Base-by-base conservation (phyloP, 2,113 vertebrate species). In the Synodontis membranacea region DNA sequence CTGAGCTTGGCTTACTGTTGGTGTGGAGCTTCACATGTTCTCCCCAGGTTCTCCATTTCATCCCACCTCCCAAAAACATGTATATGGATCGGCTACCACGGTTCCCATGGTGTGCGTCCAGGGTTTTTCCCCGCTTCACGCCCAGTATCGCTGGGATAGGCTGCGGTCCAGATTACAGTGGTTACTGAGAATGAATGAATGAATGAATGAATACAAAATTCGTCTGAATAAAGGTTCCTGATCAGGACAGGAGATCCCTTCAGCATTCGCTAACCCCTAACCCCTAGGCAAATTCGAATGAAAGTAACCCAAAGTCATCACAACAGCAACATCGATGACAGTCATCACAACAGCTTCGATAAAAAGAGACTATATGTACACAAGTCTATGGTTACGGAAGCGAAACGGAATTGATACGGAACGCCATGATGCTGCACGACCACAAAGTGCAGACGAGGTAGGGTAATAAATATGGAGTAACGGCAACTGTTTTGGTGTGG, bases 401-500 rank as follows among this genome's bases (percentile, higher is more conserved):
- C 19, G 56, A 39, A 80, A 52, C 7, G 34, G 9, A 37, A 37
- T 5, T 23, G 50, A 54, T 54, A 37, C 14, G 6, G 50, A 79
- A 64, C 39, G 6, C 52, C 6, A 80, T 12, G 58, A 80, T 7
- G 11, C 78, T 8, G 31, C 42, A 28, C 15, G 66, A 68, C 34
- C 34, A 68, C 66, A 68, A 39, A 72, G 37, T 64, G 25, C n/a
- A 72, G 17, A 64, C 23, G 44, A 28, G 5, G 31, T 54, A 42
- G 31, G 42, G 42, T n/a, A 74, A 87, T 28, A 39, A 25, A 83
- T 79, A 82, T 31, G 46, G 50, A 81, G 25, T 12, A 86, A 66
- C 42, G 54, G 78, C 56, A 82, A 62, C 78, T 84, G 86, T 66
- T 89, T 44, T 34, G 83, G 46, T 78, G 39, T 78, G n/a, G 74